phyloP scores from a whole-genome alignment of 1,140 invertebrate species.

The Drosophila bifasciata region DNA sequence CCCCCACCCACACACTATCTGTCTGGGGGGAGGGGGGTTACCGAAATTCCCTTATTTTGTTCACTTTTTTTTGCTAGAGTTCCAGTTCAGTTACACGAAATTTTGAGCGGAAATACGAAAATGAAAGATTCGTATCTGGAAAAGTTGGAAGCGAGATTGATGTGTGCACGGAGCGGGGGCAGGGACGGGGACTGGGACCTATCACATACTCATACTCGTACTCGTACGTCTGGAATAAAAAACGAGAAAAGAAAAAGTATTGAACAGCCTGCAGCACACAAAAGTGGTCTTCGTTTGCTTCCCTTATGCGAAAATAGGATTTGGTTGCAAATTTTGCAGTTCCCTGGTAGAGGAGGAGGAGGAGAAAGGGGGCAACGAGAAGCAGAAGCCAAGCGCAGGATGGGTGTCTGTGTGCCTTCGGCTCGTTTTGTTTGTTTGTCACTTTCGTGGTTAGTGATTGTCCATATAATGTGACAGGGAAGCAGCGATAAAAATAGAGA shows the following conservation, averaged over 20 bases:
- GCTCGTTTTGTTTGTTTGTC: conserved; percentile 74
- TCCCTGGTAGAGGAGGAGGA: conserved; percentile 16
- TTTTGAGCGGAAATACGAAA: conserved; percentile 78
- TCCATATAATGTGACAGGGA: conserved; percentile 72
- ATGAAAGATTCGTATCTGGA: conserved; percentile 78
- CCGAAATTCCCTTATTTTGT: conserved; percentile 30
- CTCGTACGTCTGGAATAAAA: conserved; percentile 23
- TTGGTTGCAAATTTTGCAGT: conserved; percentile 71
- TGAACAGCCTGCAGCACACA: conserved; percentile 68
- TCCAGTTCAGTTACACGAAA: conserved; percentile 76
- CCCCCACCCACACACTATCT: conserved; percentile 25
- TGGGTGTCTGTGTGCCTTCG: conserved; percentile 20
- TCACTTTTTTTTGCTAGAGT: conserved; percentile 53
- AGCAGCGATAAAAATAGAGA: conserved; percentile 25
- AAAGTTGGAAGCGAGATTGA: conserved; percentile 72
- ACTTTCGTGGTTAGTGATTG: conserved; percentile 74
- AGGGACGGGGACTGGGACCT: background rate
- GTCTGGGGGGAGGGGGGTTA: conserved; percentile 48
- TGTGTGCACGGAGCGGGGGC: conserved; percentile 58
- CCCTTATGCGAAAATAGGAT: conserved; percentile 72
- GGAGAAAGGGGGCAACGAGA: background rate
- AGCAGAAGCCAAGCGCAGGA: conserved; percentile 1
- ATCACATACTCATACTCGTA: background rate
- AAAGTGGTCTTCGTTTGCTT: conserved; percentile 42
- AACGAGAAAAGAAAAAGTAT: conserved; percentile 52